Conservation (phyloP, 1,140 invertebrate genomes). For the Ephestia elutella region DNA sequence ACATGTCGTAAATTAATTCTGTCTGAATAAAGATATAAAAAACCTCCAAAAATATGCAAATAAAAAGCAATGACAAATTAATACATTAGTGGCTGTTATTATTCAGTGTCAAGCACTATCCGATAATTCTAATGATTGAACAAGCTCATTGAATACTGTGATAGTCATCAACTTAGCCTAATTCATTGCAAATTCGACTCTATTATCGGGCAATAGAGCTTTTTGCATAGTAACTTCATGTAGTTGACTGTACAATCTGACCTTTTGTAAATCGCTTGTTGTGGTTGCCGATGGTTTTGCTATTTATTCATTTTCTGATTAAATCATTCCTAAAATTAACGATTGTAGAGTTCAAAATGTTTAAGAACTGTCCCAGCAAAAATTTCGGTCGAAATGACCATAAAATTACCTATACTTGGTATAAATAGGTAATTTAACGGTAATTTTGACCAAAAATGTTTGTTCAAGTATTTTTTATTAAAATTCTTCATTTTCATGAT, state of each 20-base stretch:
- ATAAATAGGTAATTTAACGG: too few relatives aligned
- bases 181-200: too few relatives aligned
- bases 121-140: not conserved
- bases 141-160: not conserved
- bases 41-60: not conserved
- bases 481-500: too few relatives aligned
- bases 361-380: not conserved
- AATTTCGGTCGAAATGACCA: too few relatives aligned
- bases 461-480: too few relatives aligned
- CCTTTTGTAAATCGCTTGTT: constrained; percentile 2
- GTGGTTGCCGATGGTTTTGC: not conserved
- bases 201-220: too few relatives aligned
- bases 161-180: not conserved
- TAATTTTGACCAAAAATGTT: too few relatives aligned
- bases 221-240: too few relatives aligned
- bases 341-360: not conserved
- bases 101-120: constrained; percentile 6
- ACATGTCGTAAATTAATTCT: too few relatives aligned
- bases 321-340: not conserved
- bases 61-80: not conserved
- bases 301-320: not conserved
- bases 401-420: too few relatives aligned
- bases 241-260: not conserved
- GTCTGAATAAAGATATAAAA: too few relatives aligned
- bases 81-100: constrained; percentile 3